Percentiles rank a stretch among this genome's conserved stretches.
These are phyloP conservation scores for Gymnocephalus cernua DNA, from an alignment of 2,113 vertebrate genomes.

Conservation along the genomic window DNA sequence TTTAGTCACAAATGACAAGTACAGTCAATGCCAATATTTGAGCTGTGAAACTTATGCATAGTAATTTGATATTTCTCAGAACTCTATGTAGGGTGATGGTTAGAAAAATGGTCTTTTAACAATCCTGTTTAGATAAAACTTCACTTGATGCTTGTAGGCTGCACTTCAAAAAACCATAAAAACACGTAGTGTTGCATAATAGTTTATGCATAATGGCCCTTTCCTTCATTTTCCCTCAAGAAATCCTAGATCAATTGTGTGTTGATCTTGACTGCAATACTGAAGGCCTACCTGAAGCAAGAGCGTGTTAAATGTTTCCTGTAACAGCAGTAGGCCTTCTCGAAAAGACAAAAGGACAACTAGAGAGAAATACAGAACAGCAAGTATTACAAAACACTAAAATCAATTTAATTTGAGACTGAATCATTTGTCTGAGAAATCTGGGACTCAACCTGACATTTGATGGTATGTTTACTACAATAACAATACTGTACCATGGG, in stretches of 20 bases:
- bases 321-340: conserved; percentile 69
- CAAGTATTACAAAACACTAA: background rate
- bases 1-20: background rate
- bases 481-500: conserved; percentile 44
- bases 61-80: background rate
- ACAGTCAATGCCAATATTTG: background rate
- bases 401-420: background rate
- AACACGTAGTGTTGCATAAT: too few relatives aligned
- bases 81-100: too few relatives aligned
- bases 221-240: background rate
- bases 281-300: conserved; percentile 69
- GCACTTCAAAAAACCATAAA: background rate
- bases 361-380: conserved; percentile 35
- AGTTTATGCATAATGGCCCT: background rate
- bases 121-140: background rate
- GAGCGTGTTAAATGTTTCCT: conserved; percentile 53
- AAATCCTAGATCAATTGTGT: background rate
- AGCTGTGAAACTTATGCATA: background rate
- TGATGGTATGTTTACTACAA: background rate
- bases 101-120: background rate
- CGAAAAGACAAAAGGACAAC: conserved; percentile 45
- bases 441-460: background rate
- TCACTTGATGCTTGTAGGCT: background rate
- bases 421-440: background rate
- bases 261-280: background rate